Base-by-base conservation (phyloP, 2,888 invertebrate genomes). In the Clanis bilineata region DNA sequence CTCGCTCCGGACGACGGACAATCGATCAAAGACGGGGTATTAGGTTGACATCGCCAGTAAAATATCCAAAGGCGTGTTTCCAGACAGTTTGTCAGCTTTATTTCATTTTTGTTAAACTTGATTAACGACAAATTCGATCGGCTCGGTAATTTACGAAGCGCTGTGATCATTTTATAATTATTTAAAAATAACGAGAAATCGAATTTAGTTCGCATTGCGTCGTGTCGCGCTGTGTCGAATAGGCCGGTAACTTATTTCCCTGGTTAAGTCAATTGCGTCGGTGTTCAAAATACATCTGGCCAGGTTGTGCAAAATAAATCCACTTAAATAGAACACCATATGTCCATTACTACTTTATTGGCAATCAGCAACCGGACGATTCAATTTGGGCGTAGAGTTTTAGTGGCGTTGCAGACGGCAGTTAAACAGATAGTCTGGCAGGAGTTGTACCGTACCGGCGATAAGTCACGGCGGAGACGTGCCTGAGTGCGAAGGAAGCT, bases 21-120 rank as follows among this genome's bases (percentile, higher is more conserved):
- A 85, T 86, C 84, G 78, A 86, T 86, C 86, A 86, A 71, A 80
- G 82, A 76, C 83, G 79, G 69, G 59, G 67, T 70, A 71, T 71
- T 77, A 74, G 79, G 80, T 77, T 80, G 80, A 84, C 83, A 80
- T 77, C 72, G 68, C 67, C 63, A 64, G 28, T 10, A 32, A 69
- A 61, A 58, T 60, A 18, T 41, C 66, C 58, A 62, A 60, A 62
- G 64, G 63, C 51, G 28, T 18, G 32, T 32, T 28, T 32, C 47
- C 51, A 32, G 51, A 43, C 47, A 32, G 36, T 43, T 39, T 44
- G 32, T 59, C 32, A 12, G 44, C 55, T 36, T 44, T 15, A 43
- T 55, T 55, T 44, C 28, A 32, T 54, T 55, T 51, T 41, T 51
- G 39, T 1, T 23, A 39, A 44, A 51, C 18, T 51, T 51, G 51